A percentile compares a stretch with the other conserved stretches of the same genome.
These are phyloP conservation scores for Drosophila falleni DNA, from an alignment of 2,888 invertebrate genomes.

Conservation along the genomic window DNA sequence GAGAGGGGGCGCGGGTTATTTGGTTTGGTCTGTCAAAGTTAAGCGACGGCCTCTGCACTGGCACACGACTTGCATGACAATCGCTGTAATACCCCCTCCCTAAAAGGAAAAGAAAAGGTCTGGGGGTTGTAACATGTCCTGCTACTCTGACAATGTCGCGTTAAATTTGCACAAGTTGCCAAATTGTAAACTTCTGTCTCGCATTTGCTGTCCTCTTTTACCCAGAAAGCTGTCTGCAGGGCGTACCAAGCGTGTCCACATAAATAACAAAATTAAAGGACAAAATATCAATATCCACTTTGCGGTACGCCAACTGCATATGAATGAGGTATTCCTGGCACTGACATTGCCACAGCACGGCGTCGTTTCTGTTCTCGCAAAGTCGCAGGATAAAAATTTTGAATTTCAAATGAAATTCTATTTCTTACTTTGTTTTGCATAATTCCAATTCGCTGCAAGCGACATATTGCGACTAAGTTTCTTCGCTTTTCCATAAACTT, in stretches of 20 bases:
- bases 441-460: conserved; percentile 54
- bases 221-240: not conserved
- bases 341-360: conserved; percentile 34
- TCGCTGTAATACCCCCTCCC: conserved; percentile 44
- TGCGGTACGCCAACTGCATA: conserved; percentile 84
- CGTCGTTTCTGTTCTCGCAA: conserved; percentile 11
- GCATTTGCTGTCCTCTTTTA: conserved; percentile 9
- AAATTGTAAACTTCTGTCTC: conserved; percentile 75
- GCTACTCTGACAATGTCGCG: conserved; percentile 74
- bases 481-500: conserved; percentile 27
- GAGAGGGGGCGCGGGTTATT: conserved; percentile 43
- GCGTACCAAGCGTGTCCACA: conserved; percentile 72
- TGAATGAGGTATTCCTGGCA: conserved; percentile 65
- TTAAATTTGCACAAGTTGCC: conserved; percentile 82
- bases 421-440: conserved; percentile 72
- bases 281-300: conserved; percentile 86
- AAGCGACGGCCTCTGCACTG: conserved; percentile 82
- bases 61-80: conserved; percentile 83
- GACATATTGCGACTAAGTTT: conserved; percentile 56
- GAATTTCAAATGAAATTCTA: conserved; percentile 72
- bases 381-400: conserved; percentile 37
- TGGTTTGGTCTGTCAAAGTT: conserved; percentile 77
- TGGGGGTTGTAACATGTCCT: conserved; percentile 23
- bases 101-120: not conserved
- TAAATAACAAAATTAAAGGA: conserved; percentile 85